Evolutionary conservation across 1,140 invertebrate species (phyloP), one percentile per base, ranked within the genome.

Genomic region (Drosophila repleta): DNA sequence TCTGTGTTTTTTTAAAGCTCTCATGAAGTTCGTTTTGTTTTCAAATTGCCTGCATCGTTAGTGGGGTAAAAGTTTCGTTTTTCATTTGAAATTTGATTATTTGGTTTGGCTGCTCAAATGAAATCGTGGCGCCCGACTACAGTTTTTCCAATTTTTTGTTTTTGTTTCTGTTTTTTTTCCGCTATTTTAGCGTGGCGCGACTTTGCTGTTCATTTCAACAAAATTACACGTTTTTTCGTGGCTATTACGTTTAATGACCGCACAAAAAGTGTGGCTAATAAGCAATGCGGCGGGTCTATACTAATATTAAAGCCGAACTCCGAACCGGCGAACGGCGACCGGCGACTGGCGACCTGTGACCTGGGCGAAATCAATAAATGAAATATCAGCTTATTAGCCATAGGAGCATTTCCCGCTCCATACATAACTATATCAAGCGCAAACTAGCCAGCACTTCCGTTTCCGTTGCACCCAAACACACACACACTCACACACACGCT

Each of bases 361-460:
- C 58, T 43, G 51, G 39, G 46, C 78, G 70, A 87, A 35, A 87
- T 87, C 82, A 87, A 87, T 87, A 88, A 76, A 79, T 79, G 83
- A 76, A 76, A 87, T 88, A 88, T 87, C 82, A 61, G 79, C 75
- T 76, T 82, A 82, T 87, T 82, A 82, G 65, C 61, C 46, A 20
- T 13, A 32, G 29, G 24, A 39, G 39, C 24, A 69, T 73, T 57
- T 51, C 13, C 43, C 64, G 35, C 55, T 46, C 45, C 53, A 70
- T 67, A 63, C 70, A 64, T 70, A 82, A 76, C 71, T 70, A 75
- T 82, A 82, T 87, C 83, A 88, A 88, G 82, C 83, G 79, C 85
- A 89, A 89, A 90, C 83, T 87, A 90, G 82, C 88, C 79, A 90
- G 66, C 58, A 87, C 77, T 80, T 90, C 87, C 87, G 87, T 8